Evolutionary conservation across 2,113 vertebrate species (phyloP).

Genomic region (Phycodurus eques): DNA sequence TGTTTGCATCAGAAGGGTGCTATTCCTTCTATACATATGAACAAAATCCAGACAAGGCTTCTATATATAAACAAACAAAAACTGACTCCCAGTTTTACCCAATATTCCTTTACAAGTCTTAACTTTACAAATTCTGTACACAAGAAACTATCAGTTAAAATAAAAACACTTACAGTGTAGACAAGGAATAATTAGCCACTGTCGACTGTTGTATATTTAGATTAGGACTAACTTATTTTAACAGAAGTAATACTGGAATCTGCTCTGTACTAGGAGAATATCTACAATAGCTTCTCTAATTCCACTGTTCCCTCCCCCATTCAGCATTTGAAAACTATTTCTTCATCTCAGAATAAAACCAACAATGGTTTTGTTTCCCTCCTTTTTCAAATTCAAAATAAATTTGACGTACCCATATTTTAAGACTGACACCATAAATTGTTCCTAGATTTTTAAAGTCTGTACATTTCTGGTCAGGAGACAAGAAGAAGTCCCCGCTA

Average conservation of each 20-base stretch:
- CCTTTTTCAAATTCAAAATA: constrained; percentile 63
- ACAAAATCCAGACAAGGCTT: constrained; percentile 92
- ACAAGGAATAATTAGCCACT: constrained; percentile 82
- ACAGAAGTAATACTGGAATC: constrained; percentile 96
- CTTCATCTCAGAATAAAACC: constrained; percentile 69
- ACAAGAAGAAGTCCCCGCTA: constrained; percentile 76
- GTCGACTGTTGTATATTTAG: constrained; percentile 86
- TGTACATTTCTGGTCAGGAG: constrained; percentile 80
- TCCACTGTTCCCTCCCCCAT: constrained; percentile 64
- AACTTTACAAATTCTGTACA: constrained; percentile 80
- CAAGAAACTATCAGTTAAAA: constrained; percentile 76
- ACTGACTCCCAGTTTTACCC: constrained; percentile 57
- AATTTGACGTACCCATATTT: constrained; percentile 73
- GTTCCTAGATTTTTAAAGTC: constrained; percentile 70
- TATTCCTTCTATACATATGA: constrained; percentile 69
- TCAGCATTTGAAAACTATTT: constrained; percentile 44
- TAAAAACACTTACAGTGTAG: constrained; percentile 74
- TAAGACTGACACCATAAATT: constrained; percentile 73
- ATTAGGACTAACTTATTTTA: constrained; percentile 92
- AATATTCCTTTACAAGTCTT: constrained; percentile 70
- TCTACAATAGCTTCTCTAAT: constrained; percentile 93
- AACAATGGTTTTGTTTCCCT: constrained; percentile 25
- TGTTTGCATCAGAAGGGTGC: constrained; percentile 63
- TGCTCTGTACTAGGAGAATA: constrained; percentile 86
- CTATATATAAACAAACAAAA: constrained; percentile 68